Evolutionary conservation across 2,797 vertebrate species (phyloP).

Genomic region (Xenentodon cancila): DNA sequence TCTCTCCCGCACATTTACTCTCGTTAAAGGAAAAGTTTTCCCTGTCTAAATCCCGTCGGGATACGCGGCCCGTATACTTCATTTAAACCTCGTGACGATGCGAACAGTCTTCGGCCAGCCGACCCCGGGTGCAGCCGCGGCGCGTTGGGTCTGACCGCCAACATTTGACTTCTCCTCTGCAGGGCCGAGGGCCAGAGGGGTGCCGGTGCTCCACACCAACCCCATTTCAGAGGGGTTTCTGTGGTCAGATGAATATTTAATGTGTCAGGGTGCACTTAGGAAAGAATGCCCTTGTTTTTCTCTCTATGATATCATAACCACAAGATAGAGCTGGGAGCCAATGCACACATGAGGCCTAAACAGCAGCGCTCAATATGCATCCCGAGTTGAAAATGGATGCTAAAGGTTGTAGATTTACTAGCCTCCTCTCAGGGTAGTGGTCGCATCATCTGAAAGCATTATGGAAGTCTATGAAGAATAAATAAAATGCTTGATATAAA

Average conservation of each 20-base stretch:
- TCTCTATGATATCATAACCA: constrained; percentile 89
- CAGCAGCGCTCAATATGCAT: constrained; percentile 71
- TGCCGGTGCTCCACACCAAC: constrained; percentile 54
- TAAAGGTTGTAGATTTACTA: constrained; percentile 79
- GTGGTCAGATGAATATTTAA: constrained; percentile 86
- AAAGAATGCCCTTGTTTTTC: constrained; percentile 83
- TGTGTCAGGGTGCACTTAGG: constrained; percentile 86
- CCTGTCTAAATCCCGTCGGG: not conserved
- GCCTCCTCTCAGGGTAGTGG: constrained; percentile 73
- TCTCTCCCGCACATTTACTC: not conserved
- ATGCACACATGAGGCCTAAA: constrained; percentile 77
- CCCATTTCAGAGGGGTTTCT: constrained; percentile 79
- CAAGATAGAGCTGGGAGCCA: constrained; percentile 82
- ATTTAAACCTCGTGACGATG: constrained; percentile 46
- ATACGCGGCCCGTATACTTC: not conserved
- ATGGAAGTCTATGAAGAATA: constrained; percentile 73
- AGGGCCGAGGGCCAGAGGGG: constrained; percentile 62
- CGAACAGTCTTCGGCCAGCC: constrained; percentile 41
- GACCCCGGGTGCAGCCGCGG: constrained; percentile 51
- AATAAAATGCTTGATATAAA: constrained; percentile 82
- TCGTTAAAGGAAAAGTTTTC: not conserved
- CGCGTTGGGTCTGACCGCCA: constrained; percentile 43
- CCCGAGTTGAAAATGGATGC: constrained; percentile 72
- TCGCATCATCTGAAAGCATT: constrained; percentile 80
- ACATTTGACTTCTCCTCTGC: constrained; percentile 71